Conservation (phyloP, 2,797 vertebrate species). For the Muraenolepis orangiensis region DNA sequence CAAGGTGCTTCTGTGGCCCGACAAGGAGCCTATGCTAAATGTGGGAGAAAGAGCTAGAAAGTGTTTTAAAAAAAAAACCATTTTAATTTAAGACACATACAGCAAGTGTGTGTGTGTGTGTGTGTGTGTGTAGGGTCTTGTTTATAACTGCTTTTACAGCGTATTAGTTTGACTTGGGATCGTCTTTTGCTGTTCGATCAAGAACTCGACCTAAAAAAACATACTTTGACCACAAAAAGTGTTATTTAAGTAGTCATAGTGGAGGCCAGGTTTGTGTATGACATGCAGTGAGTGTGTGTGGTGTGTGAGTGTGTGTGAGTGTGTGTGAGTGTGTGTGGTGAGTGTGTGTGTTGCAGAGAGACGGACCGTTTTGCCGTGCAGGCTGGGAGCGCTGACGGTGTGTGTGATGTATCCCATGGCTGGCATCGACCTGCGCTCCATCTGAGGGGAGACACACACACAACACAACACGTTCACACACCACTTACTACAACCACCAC, state of each 20-base stretch:
- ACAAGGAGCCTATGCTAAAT: not conserved
- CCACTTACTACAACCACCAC: slow-evolving; percentile 28
- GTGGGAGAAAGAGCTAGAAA: not conserved
- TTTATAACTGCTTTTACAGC: not conserved
- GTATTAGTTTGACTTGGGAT: not conserved
- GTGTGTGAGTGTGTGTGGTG: too few relatives aligned
- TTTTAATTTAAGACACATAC: not conserved
- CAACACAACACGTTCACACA: slow-evolving; percentile 37
- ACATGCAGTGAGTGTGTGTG: not conserved
- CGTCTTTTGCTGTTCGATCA: not conserved
- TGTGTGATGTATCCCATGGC: slow-evolving; percentile 98
- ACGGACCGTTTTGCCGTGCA: slow-evolving; percentile 96
- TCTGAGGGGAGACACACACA: slow-evolving; percentile 76
- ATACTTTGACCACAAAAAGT: not conserved
- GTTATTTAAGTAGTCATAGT: not conserved
- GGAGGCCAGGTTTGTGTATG: not conserved
- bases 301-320: too few relatives aligned
- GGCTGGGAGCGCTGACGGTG: slow-evolving; percentile 95
- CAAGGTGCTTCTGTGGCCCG: not conserved
- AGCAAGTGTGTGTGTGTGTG: not conserved
- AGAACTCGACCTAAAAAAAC: not conserved
- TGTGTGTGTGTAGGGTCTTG: not conserved
- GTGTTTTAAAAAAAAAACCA: not conserved
- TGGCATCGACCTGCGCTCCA: slow-evolving; percentile 90
- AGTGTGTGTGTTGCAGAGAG: slow-evolving; percentile 5